A percentile compares a stretch with the other conserved stretches of the same genome.
Evolutionary conservation across 1,140 invertebrate species (phyloP).

Genomic region (Piezodorus guildinii): DNA sequence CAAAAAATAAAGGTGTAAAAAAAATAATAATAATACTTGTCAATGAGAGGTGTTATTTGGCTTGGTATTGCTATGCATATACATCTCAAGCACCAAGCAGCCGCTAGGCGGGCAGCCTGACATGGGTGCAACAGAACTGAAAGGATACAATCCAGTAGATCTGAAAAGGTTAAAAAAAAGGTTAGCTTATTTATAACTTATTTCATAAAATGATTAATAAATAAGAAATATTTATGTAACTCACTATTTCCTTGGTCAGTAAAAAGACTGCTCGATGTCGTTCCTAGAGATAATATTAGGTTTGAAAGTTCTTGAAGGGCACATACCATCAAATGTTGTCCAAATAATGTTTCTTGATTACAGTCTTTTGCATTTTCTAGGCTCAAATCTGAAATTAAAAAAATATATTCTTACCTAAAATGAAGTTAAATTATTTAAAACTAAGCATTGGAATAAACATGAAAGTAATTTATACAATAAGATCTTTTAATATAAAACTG

Average conservation of each 20-base stretch:
- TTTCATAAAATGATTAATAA: background rate
- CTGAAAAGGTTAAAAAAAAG: constrained; percentile 21
- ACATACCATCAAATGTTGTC: constrained; percentile 88
- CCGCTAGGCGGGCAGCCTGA: constrained; percentile 77
- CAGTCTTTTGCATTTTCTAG: constrained; percentile 81
- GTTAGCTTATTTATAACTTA: background rate
- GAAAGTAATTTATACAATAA: too few species aligned
- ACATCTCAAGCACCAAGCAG: constrained; percentile 87
- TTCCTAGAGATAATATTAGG: constrained; percentile 75
- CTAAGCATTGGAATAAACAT: too few species aligned
- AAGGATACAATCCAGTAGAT: constrained; percentile 48
- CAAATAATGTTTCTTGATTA: constrained; percentile 81
- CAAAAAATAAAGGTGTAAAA: background rate
- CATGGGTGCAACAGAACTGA: constrained; percentile 86
- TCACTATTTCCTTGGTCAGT: constrained; percentile 72
- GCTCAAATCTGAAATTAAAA: constrained; percentile 54
- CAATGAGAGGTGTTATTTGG: constrained; percentile 84
- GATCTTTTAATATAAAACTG: too few species aligned
- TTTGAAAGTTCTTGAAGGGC: constrained; percentile 85
- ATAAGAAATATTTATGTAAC: constrained; percentile 21
- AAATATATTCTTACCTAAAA: too few species aligned
- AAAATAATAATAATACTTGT: constrained; percentile 43
- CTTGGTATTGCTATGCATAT: constrained; percentile 87
- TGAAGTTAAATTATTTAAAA: too few species aligned
- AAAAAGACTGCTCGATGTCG: constrained; percentile 78